phyloP scores from a whole-genome alignment of 2,797 vertebrate genomes.

The Leptatherina wallacei region DNA sequence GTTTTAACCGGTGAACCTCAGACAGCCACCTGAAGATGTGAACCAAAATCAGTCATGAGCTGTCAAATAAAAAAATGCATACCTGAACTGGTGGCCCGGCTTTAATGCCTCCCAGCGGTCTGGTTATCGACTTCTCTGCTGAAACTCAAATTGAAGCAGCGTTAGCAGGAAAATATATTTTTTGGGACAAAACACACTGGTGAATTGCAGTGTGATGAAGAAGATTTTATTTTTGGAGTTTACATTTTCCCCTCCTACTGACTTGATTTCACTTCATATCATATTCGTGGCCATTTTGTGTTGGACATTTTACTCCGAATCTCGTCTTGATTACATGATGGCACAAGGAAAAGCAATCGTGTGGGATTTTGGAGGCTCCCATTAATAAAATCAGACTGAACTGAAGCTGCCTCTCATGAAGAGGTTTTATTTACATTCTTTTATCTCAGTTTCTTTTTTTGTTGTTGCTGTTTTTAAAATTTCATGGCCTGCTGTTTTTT shows the following conservation, averaged over 20 bases:
- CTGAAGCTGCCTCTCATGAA: slow-evolving; percentile 45
- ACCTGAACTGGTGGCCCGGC: slow-evolving; percentile 28
- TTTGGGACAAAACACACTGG: slow-evolving; percentile 50
- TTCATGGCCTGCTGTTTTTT: slow-evolving; percentile 72
- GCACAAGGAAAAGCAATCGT: slow-evolving; percentile 40
- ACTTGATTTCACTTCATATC: slow-evolving; percentile 43
- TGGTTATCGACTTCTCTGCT: slow-evolving; percentile 26
- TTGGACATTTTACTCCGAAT: slow-evolving; percentile 27
- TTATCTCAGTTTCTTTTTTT: background rate
- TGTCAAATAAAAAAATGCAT: slow-evolving; percentile 33
- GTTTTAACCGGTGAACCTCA: slow-evolving; percentile 50
- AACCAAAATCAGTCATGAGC: slow-evolving; percentile 21
- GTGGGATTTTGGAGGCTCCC: slow-evolving; percentile 27
- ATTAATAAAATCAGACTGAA: slow-evolving; percentile 41
- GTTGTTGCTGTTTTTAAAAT: slow-evolving; percentile 54
- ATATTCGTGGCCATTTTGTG: slow-evolving; percentile 43
- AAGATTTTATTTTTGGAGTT: slow-evolving; percentile 71
- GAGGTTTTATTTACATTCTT: slow-evolving; percentile 67
- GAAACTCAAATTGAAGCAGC: slow-evolving; percentile 25
- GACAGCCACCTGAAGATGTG: slow-evolving; percentile 22
- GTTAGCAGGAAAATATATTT: slow-evolving; percentile 51
- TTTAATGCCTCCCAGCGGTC: slow-evolving; percentile 41
- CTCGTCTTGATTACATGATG: slow-evolving; percentile 23
- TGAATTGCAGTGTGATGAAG: slow-evolving; percentile 35
- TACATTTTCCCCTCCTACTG: slow-evolving; percentile 42